Base-by-base conservation (phyloP, 2,888 invertebrate genomes). In the Acleris emargana region DNA sequence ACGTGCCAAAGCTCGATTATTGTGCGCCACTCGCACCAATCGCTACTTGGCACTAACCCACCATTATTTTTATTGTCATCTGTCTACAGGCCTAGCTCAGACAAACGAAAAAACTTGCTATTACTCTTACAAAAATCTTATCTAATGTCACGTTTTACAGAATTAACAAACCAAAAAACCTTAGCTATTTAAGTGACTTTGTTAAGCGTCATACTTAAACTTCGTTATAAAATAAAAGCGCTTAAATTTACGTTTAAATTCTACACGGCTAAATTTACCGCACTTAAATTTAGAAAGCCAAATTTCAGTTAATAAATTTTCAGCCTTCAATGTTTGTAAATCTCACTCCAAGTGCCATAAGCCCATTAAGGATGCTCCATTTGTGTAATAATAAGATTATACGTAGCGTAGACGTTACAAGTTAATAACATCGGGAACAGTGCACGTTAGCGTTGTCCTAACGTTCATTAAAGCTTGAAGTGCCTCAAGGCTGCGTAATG, bases 401-500 rank as follows among this genome's bases (percentile, higher is more conserved):
- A 50, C 55, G 50, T 54, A 58, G 17, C 58, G 51, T 59, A 54
- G 43, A 68, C 58, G 62, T 69, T 68, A 71, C 70, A 57, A 60
- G 66, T 60, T 66, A 66, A 61, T 66, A 63, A 63, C 67, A 69
- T 69, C 68, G 69, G 57, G 38, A 71, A 71, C 70, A 58, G 54
- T 72, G 68, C 71, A 72, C 75, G 76, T 73, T 73, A 72, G 72
- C 75, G 71, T 69, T 71, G 75, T 71, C 70, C 72, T 72, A 71
- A 70, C 72, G 74, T 79, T 80, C 77, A 78, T 81, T 79, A 80
- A 75, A 75, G 73, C 74, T 70, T 69, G 75, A 75, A 78, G 79
- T 79, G 72, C 76, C 76, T 77, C 84, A 85, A 87, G 88, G 84
- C 83, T 76, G 72, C 73, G 81, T 87, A 86, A 88, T 84, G 85